phyloP scores from a whole-genome alignment of 2,113 vertebrate genomes.

The Chelonoidis abingdonii region DNA sequence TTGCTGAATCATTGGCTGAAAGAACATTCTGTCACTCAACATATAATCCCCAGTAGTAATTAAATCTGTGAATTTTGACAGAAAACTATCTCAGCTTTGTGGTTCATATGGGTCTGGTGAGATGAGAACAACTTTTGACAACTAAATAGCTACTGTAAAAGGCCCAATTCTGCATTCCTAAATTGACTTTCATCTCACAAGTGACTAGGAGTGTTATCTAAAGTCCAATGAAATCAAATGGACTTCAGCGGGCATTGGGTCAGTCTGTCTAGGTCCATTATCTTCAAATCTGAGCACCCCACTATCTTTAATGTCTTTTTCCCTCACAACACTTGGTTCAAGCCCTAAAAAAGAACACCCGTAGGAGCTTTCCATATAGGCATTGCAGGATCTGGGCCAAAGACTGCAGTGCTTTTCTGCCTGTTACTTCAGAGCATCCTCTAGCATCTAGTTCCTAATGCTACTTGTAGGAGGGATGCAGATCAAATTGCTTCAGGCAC shows the following conservation, averaged over 20 bases:
- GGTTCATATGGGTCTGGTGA: not conserved
- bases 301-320: not conserved
- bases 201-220: not conserved
- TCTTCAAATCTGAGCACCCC: not conserved
- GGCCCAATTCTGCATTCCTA: not conserved
- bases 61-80: not conserved
- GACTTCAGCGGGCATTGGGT: slow-evolving; percentile 19
- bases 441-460: not conserved
- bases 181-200: slow-evolving; percentile 20
- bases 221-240: not conserved
- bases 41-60: rapidly evolving
- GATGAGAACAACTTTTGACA: not conserved
- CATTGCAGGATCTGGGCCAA: not conserved
- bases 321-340: not conserved
- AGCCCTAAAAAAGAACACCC: not conserved
- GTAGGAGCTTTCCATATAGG: not conserved
- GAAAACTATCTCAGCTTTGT: not conserved
- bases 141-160: slow-evolving; percentile 12
- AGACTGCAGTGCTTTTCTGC: rapidly evolving
- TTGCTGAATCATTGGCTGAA: not conserved
- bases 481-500: not conserved
- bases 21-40: rapidly evolving
- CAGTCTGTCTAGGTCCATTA: not conserved
- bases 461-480: not conserved
- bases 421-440: not conserved